Conservation (phyloP, 2,113 vertebrate genomes). For the Falcunculus frontatus region DNA sequence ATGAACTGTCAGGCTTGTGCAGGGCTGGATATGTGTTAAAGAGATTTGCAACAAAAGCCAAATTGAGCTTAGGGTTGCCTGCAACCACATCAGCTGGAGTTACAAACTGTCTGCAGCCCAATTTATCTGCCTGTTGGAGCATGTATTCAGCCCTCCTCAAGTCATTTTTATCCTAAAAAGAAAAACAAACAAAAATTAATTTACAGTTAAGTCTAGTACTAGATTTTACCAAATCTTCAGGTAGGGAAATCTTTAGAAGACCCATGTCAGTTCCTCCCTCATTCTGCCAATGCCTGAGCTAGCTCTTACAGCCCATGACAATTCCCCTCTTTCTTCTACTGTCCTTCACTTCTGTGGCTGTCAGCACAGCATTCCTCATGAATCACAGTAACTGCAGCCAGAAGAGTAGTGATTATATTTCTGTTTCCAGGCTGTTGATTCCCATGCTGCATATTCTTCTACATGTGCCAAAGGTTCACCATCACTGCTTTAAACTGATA, state of each 20-base stretch:
- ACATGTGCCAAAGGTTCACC: not conserved
- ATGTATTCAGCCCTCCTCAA: conserved; percentile 87
- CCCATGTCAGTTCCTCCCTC: not conserved
- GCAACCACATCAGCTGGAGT: conserved; percentile 88
- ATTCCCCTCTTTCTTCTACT: not conserved
- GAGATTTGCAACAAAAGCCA: conserved; percentile 94
- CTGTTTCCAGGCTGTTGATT: not conserved
- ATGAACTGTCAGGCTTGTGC: conserved; percentile 67
- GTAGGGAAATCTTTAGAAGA: not conserved
- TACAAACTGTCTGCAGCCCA: conserved; percentile 96
- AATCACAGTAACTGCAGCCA: not conserved
- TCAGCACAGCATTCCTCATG: not conserved
- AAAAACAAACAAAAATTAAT: conserved; percentile 2
- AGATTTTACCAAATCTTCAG: not conserved
- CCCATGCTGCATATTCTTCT: not conserved
- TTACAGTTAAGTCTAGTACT: not conserved
- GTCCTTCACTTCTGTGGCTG: not conserved
- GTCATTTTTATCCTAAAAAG: conserved; percentile 81
- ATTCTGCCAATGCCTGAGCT: not conserved
- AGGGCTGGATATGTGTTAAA: conserved; percentile 89
- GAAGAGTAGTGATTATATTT: not conserved
- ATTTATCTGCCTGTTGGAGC: conserved; percentile 88
- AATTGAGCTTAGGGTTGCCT: conserved; percentile 95
- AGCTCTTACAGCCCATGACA: not conserved
- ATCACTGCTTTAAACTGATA: not conserved